A percentile compares a stretch with the other conserved stretches of the same genome.
phyloP scores from a whole-genome alignment of 1,140 invertebrate genomes.

The Pseudomyrmex pallidus region DNA sequence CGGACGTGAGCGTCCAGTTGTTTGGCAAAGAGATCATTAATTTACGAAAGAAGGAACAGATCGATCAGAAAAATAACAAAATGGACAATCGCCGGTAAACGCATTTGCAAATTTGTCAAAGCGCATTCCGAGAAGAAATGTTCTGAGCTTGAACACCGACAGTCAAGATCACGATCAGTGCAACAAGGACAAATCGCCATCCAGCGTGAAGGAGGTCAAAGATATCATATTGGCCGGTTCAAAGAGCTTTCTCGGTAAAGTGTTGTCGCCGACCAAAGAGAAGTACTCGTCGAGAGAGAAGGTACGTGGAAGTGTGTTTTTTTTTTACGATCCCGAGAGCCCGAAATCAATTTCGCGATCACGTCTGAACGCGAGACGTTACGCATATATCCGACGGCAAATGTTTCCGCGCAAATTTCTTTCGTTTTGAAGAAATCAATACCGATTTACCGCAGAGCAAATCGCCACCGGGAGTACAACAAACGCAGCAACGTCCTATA shows the following conservation, averaged over 20 bases:
- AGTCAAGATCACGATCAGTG: slow-evolving; percentile 80
- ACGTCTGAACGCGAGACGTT: neutral
- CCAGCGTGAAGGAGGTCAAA: slow-evolving; percentile 89
- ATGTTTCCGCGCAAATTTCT: slow-evolving; percentile 13
- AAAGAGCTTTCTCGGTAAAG: slow-evolving; percentile 92
- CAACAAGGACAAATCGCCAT: slow-evolving; percentile 84
- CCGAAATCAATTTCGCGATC: neutral
- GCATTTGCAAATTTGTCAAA: neutral
- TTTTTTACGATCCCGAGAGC: neutral
- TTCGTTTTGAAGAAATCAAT: slow-evolving; percentile 34
- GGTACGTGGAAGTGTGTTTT: slow-evolving; percentile 69
- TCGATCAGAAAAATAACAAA: slow-evolving; percentile 82
- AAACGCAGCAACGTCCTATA: slow-evolving; percentile 85
- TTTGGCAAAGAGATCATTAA: slow-evolving; percentile 90
- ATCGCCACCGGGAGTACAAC: slow-evolving; percentile 81
- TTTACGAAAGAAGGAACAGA: slow-evolving; percentile 85
- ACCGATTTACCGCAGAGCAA: slow-evolving; percentile 80
- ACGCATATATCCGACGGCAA: slow-evolving; percentile 6
- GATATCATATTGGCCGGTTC: slow-evolving; percentile 91
- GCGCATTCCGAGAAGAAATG: neutral
- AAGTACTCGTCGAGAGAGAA: slow-evolving; percentile 85
- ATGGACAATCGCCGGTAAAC: slow-evolving; percentile 82
- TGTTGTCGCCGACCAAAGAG: slow-evolving; percentile 91
- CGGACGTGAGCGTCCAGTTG: slow-evolving; percentile 90
- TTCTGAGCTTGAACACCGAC: slow-evolving; percentile 81